phyloP scores from a whole-genome alignment of 2,797 vertebrate genomes.

The Acanthurus lineatus region DNA sequence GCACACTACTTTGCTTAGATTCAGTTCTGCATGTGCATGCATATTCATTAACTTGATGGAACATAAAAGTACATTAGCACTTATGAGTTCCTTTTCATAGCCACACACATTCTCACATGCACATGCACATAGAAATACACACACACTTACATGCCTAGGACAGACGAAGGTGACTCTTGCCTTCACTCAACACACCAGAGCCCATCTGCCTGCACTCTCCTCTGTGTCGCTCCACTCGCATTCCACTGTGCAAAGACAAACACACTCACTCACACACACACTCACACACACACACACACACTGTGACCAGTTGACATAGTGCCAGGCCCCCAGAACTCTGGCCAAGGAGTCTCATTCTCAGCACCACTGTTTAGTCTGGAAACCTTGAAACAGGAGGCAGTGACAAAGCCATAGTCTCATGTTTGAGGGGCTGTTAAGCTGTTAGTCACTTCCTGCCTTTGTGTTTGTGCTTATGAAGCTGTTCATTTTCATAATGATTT shows the following conservation, averaged over 20 bases:
- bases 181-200: constrained; percentile 77
- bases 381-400: constrained; percentile 63
- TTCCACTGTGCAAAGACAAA: constrained; percentile 54
- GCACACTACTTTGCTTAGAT: constrained; percentile 20
- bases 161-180: constrained; percentile 83
- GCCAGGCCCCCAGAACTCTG: constrained; percentile 59
- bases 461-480: constrained; percentile 6
- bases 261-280: constrained; percentile 44
- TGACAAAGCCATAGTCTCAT: constrained; percentile 31
- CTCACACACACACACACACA: constrained; percentile 48
- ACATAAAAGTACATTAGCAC: constrained; percentile 56
- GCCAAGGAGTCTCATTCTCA: constrained; percentile 66
- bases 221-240: constrained; percentile 55
- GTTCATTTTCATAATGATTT: constrained; percentile 16
- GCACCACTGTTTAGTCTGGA: constrained; percentile 67
- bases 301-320: constrained; percentile 66
- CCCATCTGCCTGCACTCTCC: constrained; percentile 74
- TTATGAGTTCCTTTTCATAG: constrained; percentile 27
- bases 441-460: constrained; percentile 36
- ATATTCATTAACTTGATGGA: constrained; percentile 52
- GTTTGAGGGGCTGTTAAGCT: constrained; percentile 49
- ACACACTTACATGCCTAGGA: constrained; percentile 60
- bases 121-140: not conserved
- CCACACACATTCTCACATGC: constrained; percentile 23
- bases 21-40: constrained; percentile 27